Conservation (phyloP, 2,113 vertebrate genomes). For the Bucco capensis region DNA sequence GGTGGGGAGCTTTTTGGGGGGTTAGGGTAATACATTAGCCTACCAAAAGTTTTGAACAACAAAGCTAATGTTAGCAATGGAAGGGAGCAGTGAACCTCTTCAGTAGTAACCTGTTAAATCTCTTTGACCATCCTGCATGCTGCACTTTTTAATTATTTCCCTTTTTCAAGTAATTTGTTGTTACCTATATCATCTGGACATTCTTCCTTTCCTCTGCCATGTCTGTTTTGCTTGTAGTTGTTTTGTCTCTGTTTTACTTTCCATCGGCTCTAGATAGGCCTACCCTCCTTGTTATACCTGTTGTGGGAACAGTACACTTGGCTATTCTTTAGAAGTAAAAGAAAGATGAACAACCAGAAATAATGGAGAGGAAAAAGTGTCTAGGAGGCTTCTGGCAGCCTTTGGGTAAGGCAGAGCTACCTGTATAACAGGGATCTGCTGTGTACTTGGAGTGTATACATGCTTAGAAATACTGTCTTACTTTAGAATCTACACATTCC, state of each 20-base stretch:
- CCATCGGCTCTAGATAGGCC: neutral
- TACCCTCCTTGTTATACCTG: neutral
- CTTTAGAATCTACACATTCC: neutral
- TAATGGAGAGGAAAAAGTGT: neutral
- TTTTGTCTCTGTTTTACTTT: neutral
- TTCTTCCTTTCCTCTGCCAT: neutral
- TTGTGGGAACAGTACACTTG: neutral
- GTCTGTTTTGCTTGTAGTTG: rapidly evolving
- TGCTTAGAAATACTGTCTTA: neutral
- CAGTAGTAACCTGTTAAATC: neutral
- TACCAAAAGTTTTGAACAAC: neutral
- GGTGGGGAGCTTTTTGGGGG: neutral
- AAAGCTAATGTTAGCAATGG: neutral
- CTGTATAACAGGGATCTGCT: neutral
- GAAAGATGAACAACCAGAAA: neutral
- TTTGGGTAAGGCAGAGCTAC: neutral
- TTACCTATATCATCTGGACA: neutral
- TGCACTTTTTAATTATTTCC: neutral
- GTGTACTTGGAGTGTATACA: neutral
- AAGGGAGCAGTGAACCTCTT: neutral
- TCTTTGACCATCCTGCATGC: neutral
- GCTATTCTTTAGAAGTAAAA: neutral
- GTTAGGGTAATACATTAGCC: neutral
- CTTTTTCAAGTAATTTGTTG: neutral
- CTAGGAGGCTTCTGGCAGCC: neutral